Conservation (phyloP, 2,888 invertebrate species). For the Agrochola lychnidis region DNA sequence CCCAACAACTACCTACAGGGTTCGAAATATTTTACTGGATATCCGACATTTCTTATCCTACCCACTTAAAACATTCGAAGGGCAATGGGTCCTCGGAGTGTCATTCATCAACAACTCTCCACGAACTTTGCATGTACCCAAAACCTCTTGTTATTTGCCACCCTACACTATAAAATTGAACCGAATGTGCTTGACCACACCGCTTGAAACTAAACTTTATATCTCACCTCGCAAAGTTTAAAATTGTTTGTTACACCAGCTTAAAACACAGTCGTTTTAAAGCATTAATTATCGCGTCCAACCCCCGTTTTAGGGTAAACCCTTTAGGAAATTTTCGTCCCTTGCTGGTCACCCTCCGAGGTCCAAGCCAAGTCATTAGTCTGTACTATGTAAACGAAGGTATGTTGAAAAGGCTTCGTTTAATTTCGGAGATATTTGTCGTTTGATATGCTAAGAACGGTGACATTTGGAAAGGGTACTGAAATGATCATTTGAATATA, state of each 20-base stretch:
- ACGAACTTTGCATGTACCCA: constrained; percentile 88
- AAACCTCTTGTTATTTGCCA: constrained; percentile 88
- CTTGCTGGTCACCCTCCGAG: constrained; percentile 87
- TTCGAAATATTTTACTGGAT: constrained; percentile 86
- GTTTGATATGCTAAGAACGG: constrained; percentile 74
- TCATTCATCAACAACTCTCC: constrained; percentile 89
- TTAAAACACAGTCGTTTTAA: constrained; percentile 84
- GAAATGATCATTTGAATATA: constrained; percentile 64
- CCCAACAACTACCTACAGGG: constrained; percentile 66
- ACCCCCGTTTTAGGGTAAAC: constrained; percentile 88
- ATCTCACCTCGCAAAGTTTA: constrained; percentile 57
- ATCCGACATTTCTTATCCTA: constrained; percentile 90
- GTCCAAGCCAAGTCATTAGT: constrained; percentile 87
- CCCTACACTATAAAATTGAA: constrained; percentile 89
- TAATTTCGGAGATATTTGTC: constrained; percentile 78
- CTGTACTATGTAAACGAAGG: constrained; percentile 84
- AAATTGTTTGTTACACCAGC: constrained; percentile 54
- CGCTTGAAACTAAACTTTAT: constrained; percentile 68
- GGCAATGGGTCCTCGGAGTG: constrained; percentile 90
- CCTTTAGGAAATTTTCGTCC: constrained; percentile 89
- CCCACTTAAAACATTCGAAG: constrained; percentile 90
- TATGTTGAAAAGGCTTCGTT: constrained; percentile 82
- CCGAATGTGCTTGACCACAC: constrained; percentile 77
- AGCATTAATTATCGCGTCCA: constrained; percentile 88
- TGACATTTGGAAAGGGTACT: constrained; percentile 52